phyloP scores from a whole-genome alignment of 2,113 vertebrate genomes.

The Danionella cerebrum region DNA sequence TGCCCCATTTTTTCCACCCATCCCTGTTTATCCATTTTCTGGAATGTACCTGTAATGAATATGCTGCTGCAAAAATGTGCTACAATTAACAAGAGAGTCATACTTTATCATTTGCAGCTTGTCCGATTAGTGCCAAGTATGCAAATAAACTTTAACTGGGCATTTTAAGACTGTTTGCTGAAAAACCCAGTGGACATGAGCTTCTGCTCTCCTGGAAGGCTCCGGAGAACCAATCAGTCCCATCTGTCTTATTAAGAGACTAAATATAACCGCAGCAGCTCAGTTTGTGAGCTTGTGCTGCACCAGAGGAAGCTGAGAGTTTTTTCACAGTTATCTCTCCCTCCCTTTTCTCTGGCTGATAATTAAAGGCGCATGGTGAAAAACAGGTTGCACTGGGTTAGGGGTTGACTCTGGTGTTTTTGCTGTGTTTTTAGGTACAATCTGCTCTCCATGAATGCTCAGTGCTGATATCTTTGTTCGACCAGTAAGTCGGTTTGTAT shows the following conservation, averaged over 20 bases:
- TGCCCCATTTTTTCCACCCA: background rate
- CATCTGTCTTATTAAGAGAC: slow-evolving; percentile 47
- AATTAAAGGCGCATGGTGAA: background rate
- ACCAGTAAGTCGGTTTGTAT: slow-evolving; percentile 3
- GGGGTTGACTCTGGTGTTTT: slow-evolving; percentile 4
- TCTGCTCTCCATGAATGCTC: background rate
- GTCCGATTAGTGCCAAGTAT: slow-evolving; percentile 33
- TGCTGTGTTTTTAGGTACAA: background rate
- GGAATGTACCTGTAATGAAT: slow-evolving; percentile 21
- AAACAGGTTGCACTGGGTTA: slow-evolving; percentile 21
- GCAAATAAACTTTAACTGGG: slow-evolving; percentile 41
- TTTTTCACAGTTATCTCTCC: slow-evolving; percentile 12
- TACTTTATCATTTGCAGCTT: slow-evolving; percentile 24
- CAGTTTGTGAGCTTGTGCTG: slow-evolving; percentile 41
- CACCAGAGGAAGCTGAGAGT: slow-evolving; percentile 21
- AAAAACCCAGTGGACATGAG: slow-evolving; percentile 19
- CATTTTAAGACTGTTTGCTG: slow-evolving; percentile 31
- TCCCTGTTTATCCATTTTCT: slow-evolving; percentile 1
- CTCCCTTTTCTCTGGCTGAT: slow-evolving; percentile 14
- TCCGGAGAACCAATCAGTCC: slow-evolving; percentile 47
- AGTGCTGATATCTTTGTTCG: slow-evolving; percentile 1
- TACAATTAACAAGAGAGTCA: background rate
- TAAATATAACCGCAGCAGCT: slow-evolving; percentile 40
- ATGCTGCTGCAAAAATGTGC: slow-evolving; percentile 14
- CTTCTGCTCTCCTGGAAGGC: slow-evolving; percentile 35